Evolutionary conservation across 2,797 vertebrate species (phyloP).

Genomic region (Etheostoma nigrum): DNA sequence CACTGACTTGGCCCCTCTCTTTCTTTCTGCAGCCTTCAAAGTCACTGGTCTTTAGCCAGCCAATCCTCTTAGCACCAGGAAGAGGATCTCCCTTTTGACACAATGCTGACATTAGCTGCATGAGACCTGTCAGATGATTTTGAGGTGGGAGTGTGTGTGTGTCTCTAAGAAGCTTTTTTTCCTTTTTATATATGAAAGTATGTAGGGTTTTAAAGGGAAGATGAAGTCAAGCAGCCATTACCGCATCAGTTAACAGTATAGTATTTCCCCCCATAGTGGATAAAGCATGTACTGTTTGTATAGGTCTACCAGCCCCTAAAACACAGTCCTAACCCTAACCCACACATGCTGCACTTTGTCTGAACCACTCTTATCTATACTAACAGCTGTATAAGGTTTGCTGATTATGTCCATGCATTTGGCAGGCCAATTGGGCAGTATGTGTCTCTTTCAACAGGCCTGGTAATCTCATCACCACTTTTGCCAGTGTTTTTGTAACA

Average conservation of each 20-base stretch:
- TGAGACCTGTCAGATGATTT: constrained; percentile 48
- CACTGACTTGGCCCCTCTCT: constrained; percentile 24
- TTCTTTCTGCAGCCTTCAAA: constrained; percentile 60
- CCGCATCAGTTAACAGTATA: constrained; percentile 36
- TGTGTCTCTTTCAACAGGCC: constrained; percentile 34
- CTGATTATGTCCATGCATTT: constrained; percentile 47
- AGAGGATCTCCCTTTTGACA: constrained; percentile 58
- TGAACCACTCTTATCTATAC: constrained; percentile 48
- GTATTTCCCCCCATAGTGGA: constrained; percentile 26
- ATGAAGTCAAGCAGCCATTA: constrained; percentile 27
- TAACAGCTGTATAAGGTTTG: constrained; percentile 47
- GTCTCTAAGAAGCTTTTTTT: constrained; percentile 9
- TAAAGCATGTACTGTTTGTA: neutral
- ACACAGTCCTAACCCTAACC: neutral
- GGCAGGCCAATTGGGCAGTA: constrained; percentile 34
- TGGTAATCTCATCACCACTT: constrained; percentile 43
- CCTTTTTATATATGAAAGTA: constrained; percentile 9
- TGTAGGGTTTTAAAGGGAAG: constrained; percentile 25
- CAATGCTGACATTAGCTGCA: constrained; percentile 52
- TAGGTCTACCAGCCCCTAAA: constrained; percentile 11
- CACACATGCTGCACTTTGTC: constrained; percentile 11
- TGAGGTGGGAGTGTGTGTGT: constrained; percentile 31
- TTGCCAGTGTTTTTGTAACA: constrained; percentile 31
- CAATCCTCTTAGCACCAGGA: constrained; percentile 73
- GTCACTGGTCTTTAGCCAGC: constrained; percentile 58